phyloP scores from a whole-genome alignment of 1,140 invertebrate species.

The Drosophila suzukii region DNA sequence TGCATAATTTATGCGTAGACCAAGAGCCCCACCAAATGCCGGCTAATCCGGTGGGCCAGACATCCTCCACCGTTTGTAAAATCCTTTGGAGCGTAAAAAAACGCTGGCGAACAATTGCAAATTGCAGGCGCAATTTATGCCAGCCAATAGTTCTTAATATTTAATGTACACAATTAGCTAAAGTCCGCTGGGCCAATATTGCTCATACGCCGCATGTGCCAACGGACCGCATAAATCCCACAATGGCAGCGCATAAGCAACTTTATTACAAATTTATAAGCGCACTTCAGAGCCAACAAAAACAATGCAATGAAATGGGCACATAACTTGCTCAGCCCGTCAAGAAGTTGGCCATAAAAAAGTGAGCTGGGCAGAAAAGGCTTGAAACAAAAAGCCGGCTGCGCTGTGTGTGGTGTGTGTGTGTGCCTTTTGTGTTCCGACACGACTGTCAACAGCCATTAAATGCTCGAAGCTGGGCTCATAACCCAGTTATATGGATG shows the following conservation, averaged over 20 bases:
- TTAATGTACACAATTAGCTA: slow-evolving; percentile 69
- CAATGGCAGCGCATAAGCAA: slow-evolving; percentile 44
- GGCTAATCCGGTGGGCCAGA: slow-evolving; percentile 35
- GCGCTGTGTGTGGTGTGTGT: neutral
- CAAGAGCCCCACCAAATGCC: slow-evolving; percentile 10
- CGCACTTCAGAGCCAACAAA: slow-evolving; percentile 64
- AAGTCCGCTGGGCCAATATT: slow-evolving; percentile 43
- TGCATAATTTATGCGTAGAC: slow-evolving; percentile 74
- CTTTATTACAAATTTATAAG: slow-evolving; percentile 81
- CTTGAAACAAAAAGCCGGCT: slow-evolving; percentile 40
- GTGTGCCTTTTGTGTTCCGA: slow-evolving; percentile 59
- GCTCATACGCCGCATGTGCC: slow-evolving; percentile 51
- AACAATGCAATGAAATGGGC: slow-evolving; percentile 68
- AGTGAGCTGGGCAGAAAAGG: slow-evolving; percentile 34
- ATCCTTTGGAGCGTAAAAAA: slow-evolving; percentile 39
- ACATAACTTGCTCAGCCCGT: slow-evolving; percentile 63
- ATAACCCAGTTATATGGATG: slow-evolving; percentile 56
- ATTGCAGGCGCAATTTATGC: slow-evolving; percentile 46
- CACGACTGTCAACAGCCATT: slow-evolving; percentile 83
- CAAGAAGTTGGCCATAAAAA: slow-evolving; percentile 72
- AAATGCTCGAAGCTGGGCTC: slow-evolving; percentile 74
- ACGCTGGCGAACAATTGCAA: slow-evolving; percentile 40
- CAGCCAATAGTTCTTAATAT: slow-evolving; percentile 69
- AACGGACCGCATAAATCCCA: slow-evolving; percentile 32
- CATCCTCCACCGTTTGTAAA: neutral